Base-by-base conservation (phyloP, 2,113 vertebrate genomes). In the Clarias batrachus region DNA sequence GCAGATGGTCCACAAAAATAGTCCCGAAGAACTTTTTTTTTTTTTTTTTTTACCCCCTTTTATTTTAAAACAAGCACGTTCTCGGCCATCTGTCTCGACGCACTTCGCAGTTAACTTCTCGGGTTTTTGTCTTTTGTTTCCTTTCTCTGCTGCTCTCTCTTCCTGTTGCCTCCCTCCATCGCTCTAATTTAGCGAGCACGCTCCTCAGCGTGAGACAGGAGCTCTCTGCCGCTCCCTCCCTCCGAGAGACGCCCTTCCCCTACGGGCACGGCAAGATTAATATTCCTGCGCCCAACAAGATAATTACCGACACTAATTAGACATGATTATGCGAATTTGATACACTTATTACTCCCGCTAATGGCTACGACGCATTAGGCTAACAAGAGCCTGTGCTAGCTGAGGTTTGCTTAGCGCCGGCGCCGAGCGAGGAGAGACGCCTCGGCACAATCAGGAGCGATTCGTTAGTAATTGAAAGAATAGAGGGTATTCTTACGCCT, bases 231-330 rank as follows among this genome's bases (percentile, higher is more conserved):
- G 94, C 94, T 94, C 85, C 94, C 95, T 93, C 86, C 92, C 89
- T 95, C 93, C 93, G 93, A 94, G 91, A 90, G 91, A 91, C 92
- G 92, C 93, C 93, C 94, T 94, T 96, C 96, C 96, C 96, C 94
- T 93, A 94, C 94, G 92, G 95, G 95, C 96, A 96, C 92, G 81
- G 90, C 95, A 96, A 97, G 96, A 96, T 95, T 97, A 97, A 98
- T 98, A 97, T 97, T 96, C 96, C 96, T 93, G 94, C 89, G 93
- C 96, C 96, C 97, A 96, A 96, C 97, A 96, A 96, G 94, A 96
- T 97, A 97, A 98, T 98, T 97, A 97, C 96, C 96, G 97, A 97
- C 96, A 97, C 96, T 97, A 98, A 97, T 97, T 98, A 98, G 97
- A 96, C 96, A 96, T 98, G 97, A 98, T 98, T 97, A 97, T 96